Conservation (phyloP, 92 coral and sea anemone species). For the Heliopora coerulea region DNA sequence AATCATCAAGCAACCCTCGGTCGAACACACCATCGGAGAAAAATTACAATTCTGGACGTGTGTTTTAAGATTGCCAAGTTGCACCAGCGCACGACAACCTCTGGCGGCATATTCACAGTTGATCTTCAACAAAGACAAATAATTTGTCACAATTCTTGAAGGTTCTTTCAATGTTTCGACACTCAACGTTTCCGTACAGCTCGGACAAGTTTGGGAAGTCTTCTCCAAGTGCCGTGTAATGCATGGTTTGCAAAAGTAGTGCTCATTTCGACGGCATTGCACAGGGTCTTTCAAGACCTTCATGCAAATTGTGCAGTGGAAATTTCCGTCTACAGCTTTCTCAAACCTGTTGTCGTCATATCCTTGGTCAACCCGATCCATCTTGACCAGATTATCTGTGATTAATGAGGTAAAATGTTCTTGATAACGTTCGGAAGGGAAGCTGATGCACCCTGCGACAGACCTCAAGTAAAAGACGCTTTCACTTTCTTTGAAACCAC, state of each 20-base stretch:
- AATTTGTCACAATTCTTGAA: conserved; percentile 51
- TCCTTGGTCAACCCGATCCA: conserved; percentile 5
- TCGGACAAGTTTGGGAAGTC: conserved; percentile 52
- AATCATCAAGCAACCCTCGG: conserved; percentile 34
- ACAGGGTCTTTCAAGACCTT: conserved; percentile 67
- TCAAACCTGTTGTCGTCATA: conserved; percentile 26
- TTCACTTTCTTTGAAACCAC: no score
- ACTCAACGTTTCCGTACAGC: conserved; percentile 45
- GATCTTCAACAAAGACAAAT: conserved; percentile 45
- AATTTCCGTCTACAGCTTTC: conserved; percentile 42
- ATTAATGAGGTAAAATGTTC: no score
- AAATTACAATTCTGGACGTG: conserved; percentile 42
- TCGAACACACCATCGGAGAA: conserved; percentile 48
- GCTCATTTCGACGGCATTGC: conserved; percentile 53
- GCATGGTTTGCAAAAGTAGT: conserved; percentile 63
- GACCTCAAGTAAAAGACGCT: no score
- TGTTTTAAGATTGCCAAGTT: conserved; percentile 22
- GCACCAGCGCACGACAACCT: conserved; percentile 48
- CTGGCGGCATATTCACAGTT: conserved; percentile 45
- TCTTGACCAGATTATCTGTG: background rate
- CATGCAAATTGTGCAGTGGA: conserved; percentile 62
- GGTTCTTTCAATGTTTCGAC: conserved; percentile 39
- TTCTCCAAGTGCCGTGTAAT: conserved; percentile 38
- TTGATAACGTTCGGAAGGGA: no score
- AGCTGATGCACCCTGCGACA: no score